These are phyloP conservation scores for Trilocha varians DNA, from an alignment of 2,888 invertebrate genomes.

Conservation along the genomic window DNA sequence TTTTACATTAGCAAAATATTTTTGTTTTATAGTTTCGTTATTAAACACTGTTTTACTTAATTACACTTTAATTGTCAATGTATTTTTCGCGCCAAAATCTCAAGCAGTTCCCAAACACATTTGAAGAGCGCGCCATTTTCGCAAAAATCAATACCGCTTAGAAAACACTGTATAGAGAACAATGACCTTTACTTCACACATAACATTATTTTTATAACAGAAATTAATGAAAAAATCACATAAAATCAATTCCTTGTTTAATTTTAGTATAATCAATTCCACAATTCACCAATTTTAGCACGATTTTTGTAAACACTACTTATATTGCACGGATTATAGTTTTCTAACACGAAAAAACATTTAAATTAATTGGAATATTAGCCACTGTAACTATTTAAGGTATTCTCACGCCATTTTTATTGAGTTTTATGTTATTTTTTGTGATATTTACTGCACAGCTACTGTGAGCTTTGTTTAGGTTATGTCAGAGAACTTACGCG, in stretches of 20 bases:
- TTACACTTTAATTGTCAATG: conserved; percentile 6
- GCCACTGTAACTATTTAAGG: too few relatives aligned
- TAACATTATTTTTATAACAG: conserved; percentile 17
- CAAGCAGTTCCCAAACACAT: conserved; percentile 11
- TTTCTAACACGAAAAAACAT: too few relatives aligned
- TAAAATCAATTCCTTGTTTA: background rate
- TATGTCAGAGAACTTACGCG: too few relatives aligned
- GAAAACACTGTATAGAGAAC: conserved; percentile 34
- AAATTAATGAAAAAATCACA: background rate
- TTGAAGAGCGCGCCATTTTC: conserved; percentile 45
- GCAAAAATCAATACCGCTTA: conserved; percentile 59
- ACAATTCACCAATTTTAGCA: too few relatives aligned
- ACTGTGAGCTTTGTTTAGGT: too few relatives aligned
- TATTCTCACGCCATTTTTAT: too few relatives aligned
- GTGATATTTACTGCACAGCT: too few relatives aligned
- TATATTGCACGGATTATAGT: too few relatives aligned
- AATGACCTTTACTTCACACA: conserved; percentile 37
- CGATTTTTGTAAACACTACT: too few relatives aligned
- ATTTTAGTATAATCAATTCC: background rate
- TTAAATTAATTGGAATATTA: too few relatives aligned
- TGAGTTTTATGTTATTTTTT: too few relatives aligned
- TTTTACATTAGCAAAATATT: background rate
- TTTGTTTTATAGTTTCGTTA: background rate
- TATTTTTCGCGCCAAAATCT: too few relatives aligned
- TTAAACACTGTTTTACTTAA: background rate